A percentile compares a stretch with the other conserved stretches of the same genome.
These are phyloP conservation scores for Yponomeuta evonymella DNA, from an alignment of 2,888 invertebrate genomes.

Conservation along the genomic window DNA sequence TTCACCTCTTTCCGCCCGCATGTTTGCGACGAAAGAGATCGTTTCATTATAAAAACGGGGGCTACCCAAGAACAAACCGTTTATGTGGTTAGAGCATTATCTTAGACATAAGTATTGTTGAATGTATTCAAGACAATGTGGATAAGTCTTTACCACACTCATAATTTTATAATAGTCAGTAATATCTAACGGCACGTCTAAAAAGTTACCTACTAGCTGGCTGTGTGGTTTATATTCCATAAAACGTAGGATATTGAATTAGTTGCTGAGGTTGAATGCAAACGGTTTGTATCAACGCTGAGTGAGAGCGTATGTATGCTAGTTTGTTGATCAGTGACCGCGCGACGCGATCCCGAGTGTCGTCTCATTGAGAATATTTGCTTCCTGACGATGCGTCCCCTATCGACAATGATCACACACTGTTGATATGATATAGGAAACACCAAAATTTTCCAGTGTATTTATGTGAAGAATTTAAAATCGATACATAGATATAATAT, in stretches of 20 bases:
- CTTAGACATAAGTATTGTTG: too few species aligned
- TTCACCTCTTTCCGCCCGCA: slow-evolving; percentile 39
- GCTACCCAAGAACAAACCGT: not conserved
- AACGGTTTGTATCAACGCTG: not conserved
- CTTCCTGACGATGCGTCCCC: slow-evolving; percentile 68
- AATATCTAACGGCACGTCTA: too few species aligned
- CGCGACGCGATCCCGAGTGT: slow-evolving; percentile 47
- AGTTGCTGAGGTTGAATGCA: slow-evolving; percentile 2
- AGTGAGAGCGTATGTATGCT: slow-evolving; percentile 16
- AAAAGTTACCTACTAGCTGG: too few species aligned
- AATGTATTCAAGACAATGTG: too few species aligned
- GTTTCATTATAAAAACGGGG: not conserved
- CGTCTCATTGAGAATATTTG: slow-evolving; percentile 57
- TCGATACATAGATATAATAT: too few species aligned
- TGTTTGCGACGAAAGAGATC: slow-evolving; percentile 12
- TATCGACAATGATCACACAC: not conserved
- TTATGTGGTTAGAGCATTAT: not conserved
- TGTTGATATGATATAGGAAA: not conserved
- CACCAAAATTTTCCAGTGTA: not conserved
- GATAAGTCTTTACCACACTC: too few species aligned
- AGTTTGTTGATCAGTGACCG: slow-evolving; percentile 69
- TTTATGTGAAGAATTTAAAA: too few species aligned
- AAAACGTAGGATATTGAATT: not conserved
- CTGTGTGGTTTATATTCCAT: too few species aligned
- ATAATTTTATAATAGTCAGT: too few species aligned